These are phyloP conservation scores for Rotaria macrura DNA, from an alignment of 2,888 invertebrate species.

Conservation along the genomic window DNA sequence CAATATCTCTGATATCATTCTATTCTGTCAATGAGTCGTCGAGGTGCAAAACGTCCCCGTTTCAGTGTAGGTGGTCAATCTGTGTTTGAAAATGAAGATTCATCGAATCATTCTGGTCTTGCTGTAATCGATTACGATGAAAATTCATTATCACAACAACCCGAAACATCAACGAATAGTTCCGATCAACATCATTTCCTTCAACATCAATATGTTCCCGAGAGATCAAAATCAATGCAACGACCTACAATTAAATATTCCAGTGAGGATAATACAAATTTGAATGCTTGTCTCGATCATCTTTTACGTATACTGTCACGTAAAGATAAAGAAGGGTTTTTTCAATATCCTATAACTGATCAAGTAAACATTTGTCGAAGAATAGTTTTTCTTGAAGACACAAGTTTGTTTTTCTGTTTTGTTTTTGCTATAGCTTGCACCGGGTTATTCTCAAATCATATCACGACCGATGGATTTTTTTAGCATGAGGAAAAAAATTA, in stretches of 20 bases:
- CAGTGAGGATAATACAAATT: slow-evolving; percentile 9
- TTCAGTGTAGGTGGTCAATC: neutral
- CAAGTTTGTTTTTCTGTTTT: no score
- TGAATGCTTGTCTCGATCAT: slow-evolving; percentile 27
- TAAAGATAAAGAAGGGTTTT: slow-evolving; percentile 33
- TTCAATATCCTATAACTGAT: slow-evolving; percentile 30
- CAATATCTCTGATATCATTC: neutral
- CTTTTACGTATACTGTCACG: slow-evolving; percentile 22
- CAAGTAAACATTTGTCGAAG: neutral
- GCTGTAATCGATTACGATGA: neutral
- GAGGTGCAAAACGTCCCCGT: neutral
- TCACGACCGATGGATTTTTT: slow-evolving; percentile 32
- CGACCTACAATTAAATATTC: neutral
- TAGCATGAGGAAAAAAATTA: slow-evolving; percentile 32
- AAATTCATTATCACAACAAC: neutral
- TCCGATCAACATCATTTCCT: neutral
- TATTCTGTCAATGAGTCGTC: neutral
- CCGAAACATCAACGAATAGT: neutral
- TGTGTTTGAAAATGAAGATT: neutral
- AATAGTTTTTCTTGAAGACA: neutral
- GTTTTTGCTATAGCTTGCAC: slow-evolving; percentile 25
- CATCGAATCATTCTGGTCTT: neutral
- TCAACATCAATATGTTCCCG: neutral
- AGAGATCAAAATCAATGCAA: neutral
- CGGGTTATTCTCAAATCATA: slow-evolving; percentile 29